These are phyloP conservation scores for mouse (Mus musculus) DNA, from an alignment of 2,113 vertebrate genomes.

Conservation along the genomic window DNA sequence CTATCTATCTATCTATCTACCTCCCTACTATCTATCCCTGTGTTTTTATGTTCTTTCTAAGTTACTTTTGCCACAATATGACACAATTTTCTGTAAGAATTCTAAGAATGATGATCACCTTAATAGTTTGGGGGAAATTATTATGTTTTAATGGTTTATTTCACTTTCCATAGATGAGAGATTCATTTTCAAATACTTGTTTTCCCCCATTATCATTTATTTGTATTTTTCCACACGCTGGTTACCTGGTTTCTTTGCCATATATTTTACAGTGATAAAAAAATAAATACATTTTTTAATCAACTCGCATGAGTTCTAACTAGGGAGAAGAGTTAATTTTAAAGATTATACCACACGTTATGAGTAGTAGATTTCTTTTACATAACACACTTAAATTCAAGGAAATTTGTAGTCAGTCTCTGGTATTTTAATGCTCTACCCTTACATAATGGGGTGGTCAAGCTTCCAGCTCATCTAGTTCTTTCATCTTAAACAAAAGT, in stretches of 20 bases:
- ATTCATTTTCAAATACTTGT: background rate
- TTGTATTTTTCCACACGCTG: background rate
- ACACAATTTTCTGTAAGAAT: background rate
- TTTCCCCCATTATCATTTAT: background rate
- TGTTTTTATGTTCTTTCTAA: background rate
- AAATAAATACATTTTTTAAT: background rate
- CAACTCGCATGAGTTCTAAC: background rate
- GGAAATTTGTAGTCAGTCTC: slow-evolving; percentile 4
- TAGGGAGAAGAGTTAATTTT: background rate
- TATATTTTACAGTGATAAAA: background rate
- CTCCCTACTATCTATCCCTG: no score
- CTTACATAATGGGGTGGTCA: background rate
- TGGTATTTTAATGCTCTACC: slow-evolving; percentile 28
- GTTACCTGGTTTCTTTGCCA: background rate
- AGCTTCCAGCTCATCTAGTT: slow-evolving; percentile 65
- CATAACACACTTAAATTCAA: background rate
- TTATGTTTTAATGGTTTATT: slow-evolving; percentile 5
- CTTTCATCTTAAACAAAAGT: slow-evolving; percentile 63
- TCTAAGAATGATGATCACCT: background rate
- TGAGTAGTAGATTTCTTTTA: background rate
- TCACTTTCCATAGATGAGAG: background rate
- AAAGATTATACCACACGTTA: background rate
- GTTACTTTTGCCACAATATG: background rate
- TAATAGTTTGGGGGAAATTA: background rate
- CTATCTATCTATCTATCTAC: no score